Evolutionary conservation across 1,140 invertebrate genomes (phyloP).

Genomic region (Drusus annulatus): DNA sequence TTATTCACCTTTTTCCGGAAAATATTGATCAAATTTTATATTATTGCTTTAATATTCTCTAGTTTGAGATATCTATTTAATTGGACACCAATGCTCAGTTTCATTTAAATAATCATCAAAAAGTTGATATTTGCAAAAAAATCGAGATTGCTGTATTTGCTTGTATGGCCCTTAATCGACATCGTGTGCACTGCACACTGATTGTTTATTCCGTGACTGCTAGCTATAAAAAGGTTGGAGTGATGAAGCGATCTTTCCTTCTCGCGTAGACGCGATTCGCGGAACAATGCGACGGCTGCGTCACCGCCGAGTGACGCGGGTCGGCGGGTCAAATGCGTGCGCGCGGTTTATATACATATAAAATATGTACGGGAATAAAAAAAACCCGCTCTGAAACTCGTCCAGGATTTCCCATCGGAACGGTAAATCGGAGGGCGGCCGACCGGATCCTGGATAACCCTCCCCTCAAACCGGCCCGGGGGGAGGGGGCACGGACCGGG

Average conservation of each 20-base stretch:
- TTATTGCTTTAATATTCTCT: too few species aligned
- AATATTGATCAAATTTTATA: too few species aligned
- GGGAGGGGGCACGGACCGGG: neutral
- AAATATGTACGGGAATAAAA: neutral
- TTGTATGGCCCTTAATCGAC: too few species aligned
- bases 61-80: too few species aligned
- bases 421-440: conserved; percentile 37
- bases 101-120: too few species aligned
- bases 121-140: too few species aligned
- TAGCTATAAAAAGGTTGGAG: too few species aligned
- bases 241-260: neutral
- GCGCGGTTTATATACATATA: neutral
- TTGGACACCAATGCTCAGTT: too few species aligned
- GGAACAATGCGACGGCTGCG: neutral
- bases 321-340: conserved; percentile 28
- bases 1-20: too few species aligned
- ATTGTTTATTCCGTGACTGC: too few species aligned
- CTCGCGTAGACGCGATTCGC: conserved; percentile 5
- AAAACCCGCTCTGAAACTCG: conserved; percentile 29
- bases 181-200: too few species aligned
- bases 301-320: conserved; percentile 14
- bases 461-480: neutral
- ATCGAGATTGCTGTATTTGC: too few species aligned
- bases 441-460: conserved; percentile 19
- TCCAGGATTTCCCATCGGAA: conserved; percentile 27